phyloP scores from a whole-genome alignment of 2,888 invertebrate genomes.

The Clanis bilineata region DNA sequence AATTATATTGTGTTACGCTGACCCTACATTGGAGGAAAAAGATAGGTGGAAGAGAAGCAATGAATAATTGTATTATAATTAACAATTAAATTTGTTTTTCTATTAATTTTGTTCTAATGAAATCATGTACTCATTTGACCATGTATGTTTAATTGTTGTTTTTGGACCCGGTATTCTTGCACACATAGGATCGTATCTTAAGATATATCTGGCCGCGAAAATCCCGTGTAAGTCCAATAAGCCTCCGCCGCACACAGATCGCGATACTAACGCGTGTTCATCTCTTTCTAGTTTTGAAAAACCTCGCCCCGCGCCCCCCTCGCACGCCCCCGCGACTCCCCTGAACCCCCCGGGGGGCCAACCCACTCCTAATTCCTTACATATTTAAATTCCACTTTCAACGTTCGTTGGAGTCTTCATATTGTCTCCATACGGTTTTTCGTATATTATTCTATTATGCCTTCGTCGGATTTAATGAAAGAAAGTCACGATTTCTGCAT shows the following conservation, averaged over 20 bases:
- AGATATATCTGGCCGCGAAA: conserved; percentile 48
- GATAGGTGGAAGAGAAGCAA: no score
- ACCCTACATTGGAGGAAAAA: no score
- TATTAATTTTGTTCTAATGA: no score
- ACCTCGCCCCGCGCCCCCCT: conserved; percentile 46
- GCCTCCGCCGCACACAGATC: conserved; percentile 55
- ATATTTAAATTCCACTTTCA: conserved; percentile 82
- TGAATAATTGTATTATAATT: no score
- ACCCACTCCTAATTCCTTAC: conserved; percentile 79
- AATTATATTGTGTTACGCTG: no score
- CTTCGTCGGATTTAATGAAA: conserved; percentile 14
- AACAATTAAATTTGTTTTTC: no score
- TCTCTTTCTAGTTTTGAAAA: conserved; percentile 83
- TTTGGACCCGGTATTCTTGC: no score
- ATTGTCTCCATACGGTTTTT: conserved; percentile 74
- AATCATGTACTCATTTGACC: no score
- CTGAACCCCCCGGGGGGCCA: conserved; percentile 29
- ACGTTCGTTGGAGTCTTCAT: conserved; percentile 69
- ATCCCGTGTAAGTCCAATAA: conserved; percentile 34
- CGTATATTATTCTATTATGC: conserved; percentile 19
- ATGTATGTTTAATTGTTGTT: no score
- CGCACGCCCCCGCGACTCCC: conserved; percentile 19
- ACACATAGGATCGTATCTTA: no score
- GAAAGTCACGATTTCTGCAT: conserved; percentile 13
- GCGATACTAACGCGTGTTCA: conserved; percentile 81